Evolutionary conservation across 2,797 vertebrate genomes (phyloP), one percentile per base, ranked within the genome.

Genomic region (Sciurus vulgaris): DNA sequence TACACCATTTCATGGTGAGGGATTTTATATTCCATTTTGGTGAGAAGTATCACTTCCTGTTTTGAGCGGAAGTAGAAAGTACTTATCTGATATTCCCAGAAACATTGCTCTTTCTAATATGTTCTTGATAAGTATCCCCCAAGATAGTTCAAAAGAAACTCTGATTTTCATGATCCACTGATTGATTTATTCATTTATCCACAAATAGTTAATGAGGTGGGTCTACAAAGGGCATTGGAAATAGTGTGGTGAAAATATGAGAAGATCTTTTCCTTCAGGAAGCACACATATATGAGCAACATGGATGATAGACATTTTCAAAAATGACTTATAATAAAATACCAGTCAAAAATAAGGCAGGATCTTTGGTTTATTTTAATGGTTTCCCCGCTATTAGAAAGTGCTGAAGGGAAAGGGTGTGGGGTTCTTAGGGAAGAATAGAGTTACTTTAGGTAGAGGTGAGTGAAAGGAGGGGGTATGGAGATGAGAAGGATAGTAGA

Each of bases 321-420:
- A 88, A 77, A 83, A 72, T 56, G 4, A 79, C 67, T 78, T 54
- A 47, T 38, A 82, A 69, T 91, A 79, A 87, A 95, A 44, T 67
- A 38, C 65, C 51, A 77, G 63, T 10, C 22, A 85, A 92, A 94
- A 85, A 28, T 69, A 86, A 81, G 74, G 56, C 9, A 51, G 49
- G 20, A 17, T 28, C 54, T 47, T 61, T 69, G 28, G 88, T 35
- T 92, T 81, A 3, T 67, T 90, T 41, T 78, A 67, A 73, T 54
- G 38, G 26, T 49, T 67, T 85, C 14, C 5, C 22, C 12, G 54
- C 33, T 28, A 41, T 3, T 24, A 65, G 79, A 85, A 61, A 44
- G 47, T 63, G 24, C 30, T 44, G 15, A n/a, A 28, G 1, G 44
- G 9, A 47, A 47, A 7, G 44, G 44, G 44, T 9, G 44, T 7